Base-by-base conservation (phyloP, 2,888 invertebrate genomes). In the Rosalia funebris region DNA sequence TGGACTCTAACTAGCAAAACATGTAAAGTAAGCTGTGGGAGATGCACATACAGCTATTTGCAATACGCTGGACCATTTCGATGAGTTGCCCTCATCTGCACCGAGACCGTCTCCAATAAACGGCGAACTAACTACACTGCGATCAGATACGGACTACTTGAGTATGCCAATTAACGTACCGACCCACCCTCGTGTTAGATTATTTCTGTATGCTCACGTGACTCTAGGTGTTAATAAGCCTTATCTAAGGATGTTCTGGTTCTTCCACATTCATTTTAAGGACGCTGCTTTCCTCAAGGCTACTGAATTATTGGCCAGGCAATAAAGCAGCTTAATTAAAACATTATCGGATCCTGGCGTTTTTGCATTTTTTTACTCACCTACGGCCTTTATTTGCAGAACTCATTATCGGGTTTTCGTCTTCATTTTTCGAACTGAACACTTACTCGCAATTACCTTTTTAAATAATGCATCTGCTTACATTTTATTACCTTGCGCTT, bases 181-280 rank as follows among this genome's bases (percentile, higher is more conserved):
- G 75, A 77, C 75, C 76, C 74, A 76, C 77, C 77, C 77, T 77
- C 71, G 70, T 67, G 71, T 72, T 72, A 70, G 74, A 75, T 72
- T 69, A 68, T 66, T 69, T 62, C 62, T 61, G 71, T 64, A 60
- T 68, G 60, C 68, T 73, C 74, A 77, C 76, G 77, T 78, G 77
- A 75, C 74, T 63, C 72, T 75, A 76, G 77, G 78, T 79, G 79
- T 78, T 79, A 78, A 79, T 78, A 76, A 71, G 77, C 62, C 63
- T 73, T 76, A 76, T 75, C 75, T 65, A 47, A 19, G 52, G 63
- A 60, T 62, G 63, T 59, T 60, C 57, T 53, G 60, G 65, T 54
- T 65, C 63, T 68, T 69, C 59, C 66, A 61, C 70, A 59, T 67
- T 66, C 65, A 54, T 64, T 66, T 56, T 64, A 63, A 63, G 58